These are phyloP conservation scores for Oncorhynchus tshawytscha DNA, from an alignment of 2,113 vertebrate species.

Conservation along the genomic window DNA sequence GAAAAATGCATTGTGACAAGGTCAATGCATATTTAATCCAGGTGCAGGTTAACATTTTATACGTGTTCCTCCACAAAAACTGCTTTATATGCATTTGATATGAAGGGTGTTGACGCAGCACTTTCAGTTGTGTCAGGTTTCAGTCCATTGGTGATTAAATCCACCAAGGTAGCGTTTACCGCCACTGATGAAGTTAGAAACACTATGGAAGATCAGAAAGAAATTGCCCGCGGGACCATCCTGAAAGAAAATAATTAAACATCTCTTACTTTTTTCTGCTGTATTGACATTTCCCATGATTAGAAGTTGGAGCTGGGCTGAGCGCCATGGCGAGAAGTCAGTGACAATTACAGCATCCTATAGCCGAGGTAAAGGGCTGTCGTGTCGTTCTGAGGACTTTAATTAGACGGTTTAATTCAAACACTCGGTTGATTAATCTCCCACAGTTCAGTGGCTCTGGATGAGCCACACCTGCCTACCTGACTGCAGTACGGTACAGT, in stretches of 20 bases:
- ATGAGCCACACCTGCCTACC: not conserved
- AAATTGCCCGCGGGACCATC: not conserved
- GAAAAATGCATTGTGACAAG: slow-evolving; percentile 19
- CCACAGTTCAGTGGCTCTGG: not conserved
- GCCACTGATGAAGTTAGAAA: not conserved
- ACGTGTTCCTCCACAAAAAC: slow-evolving; percentile 14
- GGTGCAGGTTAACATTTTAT: slow-evolving; percentile 14
- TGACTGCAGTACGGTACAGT: not conserved
- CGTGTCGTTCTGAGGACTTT: not conserved
- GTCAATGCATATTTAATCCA: slow-evolving; percentile 29
- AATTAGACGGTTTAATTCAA: slow-evolving; percentile 1
- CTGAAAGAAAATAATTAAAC: not conserved
- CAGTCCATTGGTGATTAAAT: slow-evolving; percentile 20
- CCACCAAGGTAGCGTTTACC: not conserved
- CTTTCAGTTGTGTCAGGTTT: slow-evolving; percentile 21
- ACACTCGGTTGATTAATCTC: slow-evolving; percentile 2
- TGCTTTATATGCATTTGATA: slow-evolving; percentile 8
- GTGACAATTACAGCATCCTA: not conserved
- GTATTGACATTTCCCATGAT: not conserved
- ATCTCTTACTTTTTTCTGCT: not conserved
- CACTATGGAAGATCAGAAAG: not conserved
- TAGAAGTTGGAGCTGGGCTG: not conserved
- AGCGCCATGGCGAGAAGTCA: not conserved
- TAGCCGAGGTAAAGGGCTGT: not conserved
- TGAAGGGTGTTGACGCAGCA: slow-evolving; percentile 6